A percentile compares a stretch with the other conserved stretches of the same genome.
Conservation (phyloP, 2,888 invertebrate species). For the Tanypteryx hageni region DNA sequence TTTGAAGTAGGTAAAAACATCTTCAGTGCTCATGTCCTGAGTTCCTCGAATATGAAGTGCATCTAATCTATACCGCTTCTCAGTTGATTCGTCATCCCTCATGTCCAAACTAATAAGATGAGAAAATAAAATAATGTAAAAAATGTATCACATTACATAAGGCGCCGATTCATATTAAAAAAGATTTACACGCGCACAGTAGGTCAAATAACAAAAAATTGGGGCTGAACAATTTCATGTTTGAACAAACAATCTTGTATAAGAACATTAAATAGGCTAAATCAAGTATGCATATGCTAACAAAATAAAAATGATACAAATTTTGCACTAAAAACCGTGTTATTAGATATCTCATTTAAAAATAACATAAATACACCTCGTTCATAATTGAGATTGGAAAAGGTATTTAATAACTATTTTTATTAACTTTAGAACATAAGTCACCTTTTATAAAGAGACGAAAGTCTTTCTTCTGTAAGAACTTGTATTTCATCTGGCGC, state of each 20-base stretch:
- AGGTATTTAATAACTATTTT: slow-evolving; percentile 54
- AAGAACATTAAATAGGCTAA: not conserved
- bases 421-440: slow-evolving; percentile 34
- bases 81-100: slow-evolving; percentile 76
- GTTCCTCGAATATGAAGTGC: slow-evolving; percentile 87
- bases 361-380: not conserved
- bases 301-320: too few relatives aligned
- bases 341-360: not conserved
- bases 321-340: not conserved
- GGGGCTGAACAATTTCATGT: not conserved
- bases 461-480: slow-evolving; percentile 74
- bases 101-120: slow-evolving; percentile 77
- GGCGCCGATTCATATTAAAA: too few relatives aligned
- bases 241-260: not conserved
- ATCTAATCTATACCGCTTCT: slow-evolving; percentile 83
- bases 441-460: slow-evolving; percentile 75
- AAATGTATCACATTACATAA: too few relatives aligned
- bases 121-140: not conserved
- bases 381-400: not conserved
- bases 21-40: slow-evolving; percentile 85
- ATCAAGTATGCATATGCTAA: not conserved
- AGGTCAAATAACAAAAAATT: too few relatives aligned
- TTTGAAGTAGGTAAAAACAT: slow-evolving; percentile 87
- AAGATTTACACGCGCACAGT: too few relatives aligned
- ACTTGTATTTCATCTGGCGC: slow-evolving; percentile 74